phyloP scores from a whole-genome alignment of 2,888 invertebrate species.

The Germaria angustata region DNA sequence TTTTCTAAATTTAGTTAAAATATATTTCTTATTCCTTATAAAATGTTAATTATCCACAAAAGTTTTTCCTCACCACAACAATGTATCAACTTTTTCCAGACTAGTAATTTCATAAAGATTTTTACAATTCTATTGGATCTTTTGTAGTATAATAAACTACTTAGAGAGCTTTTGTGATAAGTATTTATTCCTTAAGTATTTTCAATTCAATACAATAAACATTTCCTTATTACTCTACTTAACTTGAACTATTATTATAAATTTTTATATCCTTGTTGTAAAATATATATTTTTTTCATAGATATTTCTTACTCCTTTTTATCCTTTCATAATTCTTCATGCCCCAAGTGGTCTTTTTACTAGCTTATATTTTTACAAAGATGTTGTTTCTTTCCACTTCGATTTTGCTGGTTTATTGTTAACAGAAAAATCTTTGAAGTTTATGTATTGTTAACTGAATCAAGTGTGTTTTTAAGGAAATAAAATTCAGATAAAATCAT shows the following conservation, averaged over 20 bases:
- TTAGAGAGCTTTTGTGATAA: background rate
- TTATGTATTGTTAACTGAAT: constrained; percentile 58
- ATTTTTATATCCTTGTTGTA: constrained; percentile 53
- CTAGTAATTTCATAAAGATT: background rate
- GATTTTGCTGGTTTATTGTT: constrained; percentile 51
- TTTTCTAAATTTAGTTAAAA: too few relatives aligned
- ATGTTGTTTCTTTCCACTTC: constrained; percentile 19
- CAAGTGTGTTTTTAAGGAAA: constrained; percentile 60
- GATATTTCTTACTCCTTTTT: background rate
- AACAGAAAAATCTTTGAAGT: constrained; percentile 53
- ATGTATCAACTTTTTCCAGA: background rate
- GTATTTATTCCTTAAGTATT: constrained; percentile 37
- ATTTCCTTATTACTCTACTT: constrained; percentile 63
- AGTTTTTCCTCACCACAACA: too few relatives aligned
- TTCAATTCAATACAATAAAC: constrained; percentile 53
- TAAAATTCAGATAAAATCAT: constrained; percentile 61
- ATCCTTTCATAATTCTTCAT: constrained; percentile 37
- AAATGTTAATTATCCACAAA: too few relatives aligned
- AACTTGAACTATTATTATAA: constrained; percentile 52
- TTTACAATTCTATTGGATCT: too few relatives aligned
- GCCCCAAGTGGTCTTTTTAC: constrained; percentile 54
- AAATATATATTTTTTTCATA: constrained; percentile 19
- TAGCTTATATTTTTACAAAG: constrained; percentile 28
- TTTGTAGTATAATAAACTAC: background rate
- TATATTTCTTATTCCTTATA: too few relatives aligned